These are phyloP conservation scores for Helostoma temminkii DNA, from an alignment of 2,797 vertebrate genomes.

Conservation along the genomic window DNA sequence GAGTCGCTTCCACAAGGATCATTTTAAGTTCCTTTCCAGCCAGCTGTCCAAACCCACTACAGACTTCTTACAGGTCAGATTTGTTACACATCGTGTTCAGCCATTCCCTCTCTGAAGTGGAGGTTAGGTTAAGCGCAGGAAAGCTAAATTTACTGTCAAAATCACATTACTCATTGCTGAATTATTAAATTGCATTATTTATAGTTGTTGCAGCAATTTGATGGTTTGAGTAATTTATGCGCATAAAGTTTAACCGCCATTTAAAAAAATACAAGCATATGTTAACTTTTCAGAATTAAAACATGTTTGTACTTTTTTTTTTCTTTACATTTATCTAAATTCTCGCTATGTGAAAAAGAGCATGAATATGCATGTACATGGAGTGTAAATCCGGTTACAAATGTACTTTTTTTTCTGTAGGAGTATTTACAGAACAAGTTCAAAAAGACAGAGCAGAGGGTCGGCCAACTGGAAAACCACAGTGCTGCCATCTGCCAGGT, in stretches of 20 bases:
- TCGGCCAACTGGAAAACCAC: conserved; percentile 88
- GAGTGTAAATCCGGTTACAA: background rate
- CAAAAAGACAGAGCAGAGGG: conserved; percentile 89
- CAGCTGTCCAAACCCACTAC: conserved; percentile 93
- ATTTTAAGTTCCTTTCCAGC: conserved; percentile 91
- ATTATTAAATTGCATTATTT: no score
- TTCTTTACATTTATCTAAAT: no score
- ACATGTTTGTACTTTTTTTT: background rate
- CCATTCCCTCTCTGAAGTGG: background rate
- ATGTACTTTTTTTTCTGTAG: conserved; percentile 64
- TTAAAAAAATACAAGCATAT: no score
- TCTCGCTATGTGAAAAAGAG: no score
- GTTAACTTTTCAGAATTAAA: no score
- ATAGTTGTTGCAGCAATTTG: no score
- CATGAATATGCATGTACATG: background rate
- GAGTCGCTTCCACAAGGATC: conserved; percentile 95
- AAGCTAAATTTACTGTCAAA: background rate
- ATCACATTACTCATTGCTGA: no score
- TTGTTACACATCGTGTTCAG: background rate
- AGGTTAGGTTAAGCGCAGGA: background rate
- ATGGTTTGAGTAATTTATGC: no score
- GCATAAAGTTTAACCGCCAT: no score
- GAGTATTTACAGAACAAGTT: conserved; percentile 92
- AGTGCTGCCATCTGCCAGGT: conserved; percentile 91
- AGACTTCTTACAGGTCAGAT: conserved; percentile 91